phyloP scores from a whole-genome alignment of 1,140 invertebrate genomes.

The Drosophila leontia region DNA sequence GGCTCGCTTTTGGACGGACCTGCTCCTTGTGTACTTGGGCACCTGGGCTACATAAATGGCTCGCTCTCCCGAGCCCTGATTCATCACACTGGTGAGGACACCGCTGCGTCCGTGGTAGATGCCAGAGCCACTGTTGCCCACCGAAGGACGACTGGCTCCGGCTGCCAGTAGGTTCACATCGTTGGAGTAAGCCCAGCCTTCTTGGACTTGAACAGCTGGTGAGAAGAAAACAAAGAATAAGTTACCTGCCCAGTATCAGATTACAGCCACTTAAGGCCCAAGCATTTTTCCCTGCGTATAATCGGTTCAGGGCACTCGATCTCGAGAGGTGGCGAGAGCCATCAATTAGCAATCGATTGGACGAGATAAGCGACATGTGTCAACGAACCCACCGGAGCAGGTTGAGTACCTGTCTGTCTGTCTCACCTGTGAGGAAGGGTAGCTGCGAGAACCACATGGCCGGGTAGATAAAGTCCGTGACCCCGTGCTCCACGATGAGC shows the following conservation, averaged over 20 bases:
- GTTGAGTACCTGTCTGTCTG: not conserved
- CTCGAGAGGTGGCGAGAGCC: constrained; percentile 20
- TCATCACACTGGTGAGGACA: constrained; percentile 53
- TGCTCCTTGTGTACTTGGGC: constrained; percentile 39
- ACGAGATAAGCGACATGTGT: constrained; percentile 28
- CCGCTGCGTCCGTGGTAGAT: constrained; percentile 84
- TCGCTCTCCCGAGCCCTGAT: constrained; percentile 43
- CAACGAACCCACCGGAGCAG: constrained; percentile 15
- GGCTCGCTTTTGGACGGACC: constrained; percentile 3
- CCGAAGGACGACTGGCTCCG: constrained; percentile 81
- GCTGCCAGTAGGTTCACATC: constrained; percentile 86
- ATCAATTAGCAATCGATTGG: constrained; percentile 33
- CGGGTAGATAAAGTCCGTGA: constrained; percentile 90
- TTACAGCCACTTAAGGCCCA: not conserved
- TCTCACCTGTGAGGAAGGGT: constrained; percentile 89
- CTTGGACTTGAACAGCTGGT: constrained; percentile 85
- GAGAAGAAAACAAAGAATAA: not conserved
- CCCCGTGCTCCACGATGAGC: constrained; percentile 60
- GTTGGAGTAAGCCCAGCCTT: constrained; percentile 85
- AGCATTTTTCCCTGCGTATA: constrained; percentile 5
- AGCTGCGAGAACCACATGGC: constrained; percentile 91
- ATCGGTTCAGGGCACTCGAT: constrained; percentile 26
- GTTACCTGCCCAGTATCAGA: not conserved
- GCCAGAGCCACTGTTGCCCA: constrained; percentile 84
- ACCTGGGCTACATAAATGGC: constrained; percentile 58